phyloP scores from a whole-genome alignment of 2,888 invertebrate genomes.

The Agonum fuliginosum region DNA sequence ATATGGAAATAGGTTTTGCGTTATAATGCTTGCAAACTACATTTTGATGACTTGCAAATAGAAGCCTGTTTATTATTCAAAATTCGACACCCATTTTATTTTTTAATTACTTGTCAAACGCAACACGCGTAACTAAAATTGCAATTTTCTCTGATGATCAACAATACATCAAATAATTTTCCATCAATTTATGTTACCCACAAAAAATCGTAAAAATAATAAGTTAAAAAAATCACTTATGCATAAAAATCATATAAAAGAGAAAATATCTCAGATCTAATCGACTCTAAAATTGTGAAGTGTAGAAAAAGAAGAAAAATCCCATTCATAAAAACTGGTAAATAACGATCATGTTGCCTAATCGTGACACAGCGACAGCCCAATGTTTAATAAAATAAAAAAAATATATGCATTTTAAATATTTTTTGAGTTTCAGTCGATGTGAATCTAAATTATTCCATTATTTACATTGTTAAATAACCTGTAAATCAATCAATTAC shows the following conservation, averaged over 20 bases:
- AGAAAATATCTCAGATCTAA: too few species aligned
- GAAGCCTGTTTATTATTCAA: neutral
- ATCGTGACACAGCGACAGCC: too few species aligned
- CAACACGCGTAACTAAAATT: conserved; percentile 29
- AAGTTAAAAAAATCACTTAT: neutral
- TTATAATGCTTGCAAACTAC: neutral
- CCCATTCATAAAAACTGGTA: too few species aligned
- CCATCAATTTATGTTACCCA: neutral
- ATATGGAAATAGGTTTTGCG: too few species aligned
- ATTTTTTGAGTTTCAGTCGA: too few species aligned
- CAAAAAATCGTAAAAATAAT: conserved; percentile 1
- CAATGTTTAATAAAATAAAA: too few species aligned
- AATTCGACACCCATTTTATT: conserved; percentile 34
- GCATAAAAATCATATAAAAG: neutral
- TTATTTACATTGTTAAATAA: too few species aligned
- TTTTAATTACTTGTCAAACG: conserved; percentile 19
- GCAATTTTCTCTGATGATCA: conserved; percentile 1
- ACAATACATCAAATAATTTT: neutral
- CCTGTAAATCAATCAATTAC: too few species aligned
- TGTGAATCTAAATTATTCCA: neutral
- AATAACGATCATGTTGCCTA: too few species aligned
- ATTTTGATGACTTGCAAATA: conserved; percentile 3
- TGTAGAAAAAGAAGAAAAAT: too few species aligned
- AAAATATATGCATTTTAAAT: too few species aligned
- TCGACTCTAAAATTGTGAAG: too few species aligned